Evolutionary conservation across 2,113 vertebrate species (phyloP).

Genomic region (Amphilophus citrinellus): DNA sequence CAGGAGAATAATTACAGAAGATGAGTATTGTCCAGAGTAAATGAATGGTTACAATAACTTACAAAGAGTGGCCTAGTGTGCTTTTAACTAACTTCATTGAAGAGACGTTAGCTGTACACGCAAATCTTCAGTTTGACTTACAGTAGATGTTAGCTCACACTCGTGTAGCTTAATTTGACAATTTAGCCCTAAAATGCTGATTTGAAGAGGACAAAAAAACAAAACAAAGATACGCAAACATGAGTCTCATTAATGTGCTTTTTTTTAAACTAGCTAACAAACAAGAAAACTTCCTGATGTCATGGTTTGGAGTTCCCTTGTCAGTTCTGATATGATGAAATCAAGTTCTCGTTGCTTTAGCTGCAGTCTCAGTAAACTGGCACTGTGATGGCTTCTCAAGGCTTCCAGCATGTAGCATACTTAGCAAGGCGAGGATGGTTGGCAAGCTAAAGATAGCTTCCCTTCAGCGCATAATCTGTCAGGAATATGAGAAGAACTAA

Average conservation of each 20-base stretch:
- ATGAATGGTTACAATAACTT: neutral
- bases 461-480: slow-evolving; percentile 30
- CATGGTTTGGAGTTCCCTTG: neutral
- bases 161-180: neutral
- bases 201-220: neutral
- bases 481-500: slow-evolving; percentile 43
- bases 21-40: neutral
- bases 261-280: neutral
- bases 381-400: slow-evolving; percentile 9
- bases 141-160: neutral
- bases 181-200: neutral
- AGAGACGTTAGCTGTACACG: neutral
- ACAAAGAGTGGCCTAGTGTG: neutral
- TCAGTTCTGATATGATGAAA: neutral
- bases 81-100: neutral
- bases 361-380: neutral
- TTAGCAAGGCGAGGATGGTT: slow-evolving; percentile 42
- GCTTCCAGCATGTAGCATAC: slow-evolving; percentile 25
- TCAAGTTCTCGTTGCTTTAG: neutral
- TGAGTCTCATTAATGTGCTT: neutral
- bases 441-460: slow-evolving; percentile 58
- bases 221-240: neutral
- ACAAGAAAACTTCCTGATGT: neutral
- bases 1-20: neutral
- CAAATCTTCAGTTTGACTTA: neutral